phyloP scores from a whole-genome alignment of 2,888 invertebrate species.

The Hyposoter dolosus region DNA sequence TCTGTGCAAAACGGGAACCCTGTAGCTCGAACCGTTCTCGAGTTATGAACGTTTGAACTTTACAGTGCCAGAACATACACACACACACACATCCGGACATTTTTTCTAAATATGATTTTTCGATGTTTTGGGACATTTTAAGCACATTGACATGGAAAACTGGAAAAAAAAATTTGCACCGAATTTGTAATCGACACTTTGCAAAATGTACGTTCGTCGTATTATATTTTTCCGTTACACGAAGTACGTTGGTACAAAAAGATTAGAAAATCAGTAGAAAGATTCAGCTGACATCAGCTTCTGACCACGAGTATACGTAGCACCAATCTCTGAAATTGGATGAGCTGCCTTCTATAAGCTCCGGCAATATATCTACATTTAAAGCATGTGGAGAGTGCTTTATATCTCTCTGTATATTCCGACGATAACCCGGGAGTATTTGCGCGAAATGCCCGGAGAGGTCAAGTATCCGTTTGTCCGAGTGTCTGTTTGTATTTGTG shows the following conservation, averaged over 20 bases:
- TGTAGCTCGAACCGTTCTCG: too few relatives aligned
- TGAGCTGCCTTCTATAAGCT: constrained; percentile 27
- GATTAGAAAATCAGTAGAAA: background rate
- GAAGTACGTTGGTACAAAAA: background rate
- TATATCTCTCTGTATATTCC: background rate
- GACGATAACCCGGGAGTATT: constrained; percentile 20
- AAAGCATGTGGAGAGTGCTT: background rate
- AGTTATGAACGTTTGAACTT: too few relatives aligned
- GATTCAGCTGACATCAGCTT: background rate
- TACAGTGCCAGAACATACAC: too few relatives aligned
- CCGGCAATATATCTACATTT: background rate
- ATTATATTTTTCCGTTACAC: too few relatives aligned
- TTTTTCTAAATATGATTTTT: too few relatives aligned
- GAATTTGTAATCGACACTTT: too few relatives aligned
- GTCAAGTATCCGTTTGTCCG: constrained; percentile 8
- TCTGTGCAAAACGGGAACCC: too few relatives aligned
- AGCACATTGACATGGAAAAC: too few relatives aligned
- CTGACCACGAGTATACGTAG: background rate
- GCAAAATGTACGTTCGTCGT: too few relatives aligned
- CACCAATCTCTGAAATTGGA: constrained; percentile 32
- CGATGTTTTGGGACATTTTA: too few relatives aligned
- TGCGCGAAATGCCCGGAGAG: background rate
- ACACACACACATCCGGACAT: too few relatives aligned
- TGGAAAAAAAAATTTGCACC: too few relatives aligned
- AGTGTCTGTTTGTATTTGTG: background rate